Percentiles rank a stretch among this genome's conserved stretches.
Conservation (phyloP, 2,888 invertebrate genomes). For the Augiades crinisus region DNA sequence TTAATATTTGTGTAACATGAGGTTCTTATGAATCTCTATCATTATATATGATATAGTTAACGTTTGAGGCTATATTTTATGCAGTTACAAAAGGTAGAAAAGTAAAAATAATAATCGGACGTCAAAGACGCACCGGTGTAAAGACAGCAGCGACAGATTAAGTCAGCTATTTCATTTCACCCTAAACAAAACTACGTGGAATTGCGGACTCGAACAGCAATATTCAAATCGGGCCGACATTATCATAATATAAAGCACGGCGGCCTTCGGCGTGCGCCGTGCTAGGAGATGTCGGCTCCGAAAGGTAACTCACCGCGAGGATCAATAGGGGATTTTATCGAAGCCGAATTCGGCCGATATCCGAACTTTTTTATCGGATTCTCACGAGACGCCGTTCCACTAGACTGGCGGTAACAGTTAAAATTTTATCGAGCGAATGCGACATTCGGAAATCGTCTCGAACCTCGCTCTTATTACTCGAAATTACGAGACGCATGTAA, state of each 20-base stretch:
- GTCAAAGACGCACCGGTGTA: too few relatives aligned
- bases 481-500: slow-evolving; percentile 3
- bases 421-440: neutral
- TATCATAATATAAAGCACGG: slow-evolving; percentile 1
- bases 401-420: neutral
- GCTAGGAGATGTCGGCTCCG: neutral
- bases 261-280: neutral
- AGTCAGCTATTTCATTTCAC: too few relatives aligned
- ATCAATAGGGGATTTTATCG: neutral
- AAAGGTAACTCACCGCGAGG: neutral
- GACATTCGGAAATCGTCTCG: neutral
- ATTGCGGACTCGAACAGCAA: neutral
- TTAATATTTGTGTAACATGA: too few relatives aligned
- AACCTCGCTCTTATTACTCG: neutral
- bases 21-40: too few relatives aligned
- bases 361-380: neutral
- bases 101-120: too few relatives aligned
- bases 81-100: too few relatives aligned
- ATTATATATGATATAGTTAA: too few relatives aligned
- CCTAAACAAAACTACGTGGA: too few relatives aligned
- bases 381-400: neutral
- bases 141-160: too few relatives aligned
- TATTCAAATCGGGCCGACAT: slow-evolving; percentile 13
- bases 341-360: neutral
- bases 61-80: too few relatives aligned